Evolutionary conservation across 1,140 invertebrate genomes (phyloP).

Genomic region (Nomia melanderi): DNA sequence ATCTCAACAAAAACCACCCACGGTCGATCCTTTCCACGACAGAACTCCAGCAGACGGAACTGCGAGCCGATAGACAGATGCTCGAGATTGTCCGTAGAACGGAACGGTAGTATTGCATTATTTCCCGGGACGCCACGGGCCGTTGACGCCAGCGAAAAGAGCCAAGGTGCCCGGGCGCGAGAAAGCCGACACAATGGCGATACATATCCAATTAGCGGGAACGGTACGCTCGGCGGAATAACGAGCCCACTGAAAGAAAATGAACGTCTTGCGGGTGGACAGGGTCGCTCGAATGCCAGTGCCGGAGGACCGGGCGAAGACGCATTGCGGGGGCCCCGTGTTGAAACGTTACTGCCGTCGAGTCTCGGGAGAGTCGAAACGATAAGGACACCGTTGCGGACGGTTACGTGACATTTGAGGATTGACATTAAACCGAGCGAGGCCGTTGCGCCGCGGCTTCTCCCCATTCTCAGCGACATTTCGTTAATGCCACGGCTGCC

Average conservation of each 20-base stretch:
- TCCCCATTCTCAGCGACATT: constrained; percentile 69
- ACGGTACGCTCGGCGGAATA: constrained; percentile 38
- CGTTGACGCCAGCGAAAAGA: constrained; percentile 10
- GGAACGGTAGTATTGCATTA: background rate
- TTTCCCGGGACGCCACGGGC: background rate
- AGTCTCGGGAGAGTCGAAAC: constrained; percentile 63
- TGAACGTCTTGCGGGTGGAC: constrained; percentile 33
- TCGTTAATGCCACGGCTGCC: constrained; percentile 74
- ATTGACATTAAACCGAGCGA: constrained; percentile 75
- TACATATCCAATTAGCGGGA: constrained; percentile 62
- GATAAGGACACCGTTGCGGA: constrained; percentile 68
- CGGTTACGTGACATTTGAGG: constrained; percentile 78
- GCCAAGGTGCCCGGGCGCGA: background rate
- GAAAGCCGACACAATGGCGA: constrained; percentile 35
- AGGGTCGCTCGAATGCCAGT: too few relatives aligned
- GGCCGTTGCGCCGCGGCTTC: constrained; percentile 39
- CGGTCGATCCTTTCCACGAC: background rate
- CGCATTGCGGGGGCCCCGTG: constrained; percentile 55
- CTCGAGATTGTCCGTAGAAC: background rate
- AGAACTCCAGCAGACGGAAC: background rate
- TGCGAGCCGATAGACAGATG: background rate
- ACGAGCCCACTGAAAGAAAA: constrained; percentile 59
- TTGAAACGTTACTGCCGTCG: constrained; percentile 63
- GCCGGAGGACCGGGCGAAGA: too few relatives aligned
- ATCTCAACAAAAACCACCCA: too few relatives aligned